These are phyloP conservation scores for Mormoops blainvillei DNA, from an alignment of 2,113 vertebrate genomes.

Conservation along the genomic window DNA sequence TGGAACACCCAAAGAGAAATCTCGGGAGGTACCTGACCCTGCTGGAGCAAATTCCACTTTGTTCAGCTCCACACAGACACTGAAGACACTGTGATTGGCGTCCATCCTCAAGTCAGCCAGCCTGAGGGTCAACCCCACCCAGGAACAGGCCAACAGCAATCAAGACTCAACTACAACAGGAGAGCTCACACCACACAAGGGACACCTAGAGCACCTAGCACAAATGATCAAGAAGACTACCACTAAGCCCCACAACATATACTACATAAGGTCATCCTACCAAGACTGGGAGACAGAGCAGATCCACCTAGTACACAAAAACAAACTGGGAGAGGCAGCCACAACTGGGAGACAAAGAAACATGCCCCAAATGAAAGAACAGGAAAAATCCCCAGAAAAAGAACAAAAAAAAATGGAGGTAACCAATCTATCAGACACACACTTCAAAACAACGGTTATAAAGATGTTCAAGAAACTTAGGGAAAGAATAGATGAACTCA, in stretches of 20 bases:
- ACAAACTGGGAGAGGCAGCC: not conserved
- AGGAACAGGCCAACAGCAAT: not conserved
- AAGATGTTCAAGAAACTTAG: not conserved
- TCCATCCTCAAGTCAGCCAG: not conserved
- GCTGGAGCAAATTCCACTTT: not conserved
- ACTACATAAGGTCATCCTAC: not conserved
- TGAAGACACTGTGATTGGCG: not conserved
- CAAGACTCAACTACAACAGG: not conserved
- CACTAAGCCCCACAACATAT: not conserved
- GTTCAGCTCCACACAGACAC: not conserved
- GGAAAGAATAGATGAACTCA: not conserved
- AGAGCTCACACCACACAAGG: not conserved
- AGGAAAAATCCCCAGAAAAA: not conserved
- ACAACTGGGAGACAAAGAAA: not conserved
- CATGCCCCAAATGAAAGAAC: not conserved
- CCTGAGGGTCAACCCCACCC: not conserved
- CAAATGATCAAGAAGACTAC: not conserved
- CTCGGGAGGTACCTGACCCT: not conserved
- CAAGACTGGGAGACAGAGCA: not conserved
- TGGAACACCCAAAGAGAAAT: not conserved
- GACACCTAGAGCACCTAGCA: not conserved
- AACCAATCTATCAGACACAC: not conserved
- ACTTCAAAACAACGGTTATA: not conserved
- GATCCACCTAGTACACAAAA: not conserved
- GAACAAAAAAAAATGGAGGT: not conserved